phyloP scores from a whole-genome alignment of 2,888 invertebrate genomes.

The Orgyia antiqua region DNA sequence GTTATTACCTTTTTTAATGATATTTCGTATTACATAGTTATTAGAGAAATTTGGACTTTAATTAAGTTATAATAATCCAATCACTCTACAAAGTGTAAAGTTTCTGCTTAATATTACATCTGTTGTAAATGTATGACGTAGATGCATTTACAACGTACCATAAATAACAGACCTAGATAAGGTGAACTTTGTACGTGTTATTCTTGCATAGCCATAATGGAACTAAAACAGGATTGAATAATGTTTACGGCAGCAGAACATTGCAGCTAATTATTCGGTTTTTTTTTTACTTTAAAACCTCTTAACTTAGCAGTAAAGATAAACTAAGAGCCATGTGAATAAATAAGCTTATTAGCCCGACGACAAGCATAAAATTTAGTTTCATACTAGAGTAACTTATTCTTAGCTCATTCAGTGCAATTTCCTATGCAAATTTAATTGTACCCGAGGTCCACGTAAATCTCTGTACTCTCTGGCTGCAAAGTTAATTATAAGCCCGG shows the following conservation, averaged over 20 bases:
- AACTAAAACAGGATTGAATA: not conserved
- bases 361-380: slow-evolving; percentile 59
- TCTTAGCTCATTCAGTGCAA: slow-evolving; percentile 71
- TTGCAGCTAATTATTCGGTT: not conserved
- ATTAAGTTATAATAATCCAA: too few species aligned
- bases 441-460: slow-evolving; percentile 73
- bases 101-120: too few species aligned
- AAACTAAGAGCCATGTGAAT: slow-evolving; percentile 25
- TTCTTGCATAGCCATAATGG: too few species aligned
- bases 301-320: slow-evolving; percentile 12
- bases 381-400: slow-evolving; percentile 60
- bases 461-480: slow-evolving; percentile 64
- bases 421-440: slow-evolving; percentile 79
- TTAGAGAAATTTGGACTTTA: too few species aligned
- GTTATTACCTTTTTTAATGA: too few species aligned
- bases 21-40: too few species aligned
- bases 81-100: too few species aligned
- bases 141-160: too few species aligned
- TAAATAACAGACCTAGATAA: too few species aligned
- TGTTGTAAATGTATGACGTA: too few species aligned
- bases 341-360: slow-evolving; percentile 26
- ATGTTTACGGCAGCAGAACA: too few species aligned
- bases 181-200: too few species aligned
- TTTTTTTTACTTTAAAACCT: not conserved
- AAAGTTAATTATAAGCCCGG: slow-evolving; percentile 72